phyloP scores from a whole-genome alignment of 2,113 vertebrate species.

The Gopherus evgoodei region DNA sequence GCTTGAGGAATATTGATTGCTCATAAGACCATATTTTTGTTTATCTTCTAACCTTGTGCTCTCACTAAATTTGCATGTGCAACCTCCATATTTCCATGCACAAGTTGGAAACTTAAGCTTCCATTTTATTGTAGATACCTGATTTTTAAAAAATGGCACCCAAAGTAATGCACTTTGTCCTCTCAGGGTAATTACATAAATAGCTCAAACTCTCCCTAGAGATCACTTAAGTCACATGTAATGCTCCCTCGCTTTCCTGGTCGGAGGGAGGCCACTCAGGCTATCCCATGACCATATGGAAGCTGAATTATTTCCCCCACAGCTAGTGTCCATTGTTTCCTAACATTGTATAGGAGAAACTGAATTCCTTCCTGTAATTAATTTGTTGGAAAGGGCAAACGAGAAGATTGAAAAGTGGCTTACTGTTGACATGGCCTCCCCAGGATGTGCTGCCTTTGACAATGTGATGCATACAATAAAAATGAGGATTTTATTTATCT shows the following conservation, averaged over 20 bases:
- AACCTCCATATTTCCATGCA: not conserved
- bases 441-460: not conserved
- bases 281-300: not conserved
- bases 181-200: not conserved
- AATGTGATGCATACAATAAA: constrained; percentile 29
- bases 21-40: not conserved
- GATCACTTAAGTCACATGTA: no score
- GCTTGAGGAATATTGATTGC: not conserved
- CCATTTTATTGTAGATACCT: not conserved
- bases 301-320: not conserved
- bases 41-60: not conserved
- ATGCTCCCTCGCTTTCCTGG: no score
- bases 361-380: not conserved
- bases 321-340: not conserved
- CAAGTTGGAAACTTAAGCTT: not conserved
- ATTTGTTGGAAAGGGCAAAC: not conserved
- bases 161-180: not conserved
- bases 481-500: not conserved
- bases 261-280: no score
- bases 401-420: constrained; percentile 2
- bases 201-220: not conserved
- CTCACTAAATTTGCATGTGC: not conserved
- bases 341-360: not conserved
- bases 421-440: not conserved
- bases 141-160: not conserved